Percentiles rank a stretch among this genome's conserved stretches.
phyloP scores from a whole-genome alignment of 1,140 invertebrate species.

The Solen grandis region DNA sequence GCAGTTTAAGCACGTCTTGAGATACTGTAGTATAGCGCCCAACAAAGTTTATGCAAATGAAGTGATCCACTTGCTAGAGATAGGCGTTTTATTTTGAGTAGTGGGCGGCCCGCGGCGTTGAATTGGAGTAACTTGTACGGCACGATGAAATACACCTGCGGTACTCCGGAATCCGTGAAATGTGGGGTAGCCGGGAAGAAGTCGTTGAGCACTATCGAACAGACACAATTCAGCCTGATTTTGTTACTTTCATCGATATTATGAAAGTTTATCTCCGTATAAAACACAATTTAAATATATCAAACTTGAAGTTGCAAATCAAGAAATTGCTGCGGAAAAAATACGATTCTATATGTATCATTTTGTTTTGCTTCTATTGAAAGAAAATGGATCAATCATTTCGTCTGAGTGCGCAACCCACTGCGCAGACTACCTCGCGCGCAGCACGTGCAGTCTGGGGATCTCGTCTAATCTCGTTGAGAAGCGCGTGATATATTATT shows the following conservation, averaged over 20 bases:
- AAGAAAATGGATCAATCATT: not conserved
- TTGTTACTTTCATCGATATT: too few species aligned
- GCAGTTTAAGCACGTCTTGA: not conserved
- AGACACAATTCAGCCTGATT: too few species aligned
- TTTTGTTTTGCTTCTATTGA: too few species aligned
- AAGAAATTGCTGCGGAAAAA: too few species aligned
- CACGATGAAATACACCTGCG: constrained; percentile 38
- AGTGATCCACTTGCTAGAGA: constrained; percentile 7
- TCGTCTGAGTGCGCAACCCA: not conserved
- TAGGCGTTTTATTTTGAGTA: constrained; percentile 55
- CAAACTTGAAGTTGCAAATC: too few species aligned
- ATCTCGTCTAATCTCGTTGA: constrained; percentile 53
- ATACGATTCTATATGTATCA: too few species aligned
- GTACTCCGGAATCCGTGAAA: too few species aligned
- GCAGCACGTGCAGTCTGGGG: constrained; percentile 52
- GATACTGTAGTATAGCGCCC: not conserved
- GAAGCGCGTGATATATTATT: constrained; percentile 56
- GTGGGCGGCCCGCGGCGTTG: constrained; percentile 36
- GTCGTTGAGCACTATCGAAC: too few species aligned
- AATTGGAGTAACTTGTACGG: constrained; percentile 18
- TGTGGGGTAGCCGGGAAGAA: too few species aligned
- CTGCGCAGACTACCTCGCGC: constrained; percentile 48
- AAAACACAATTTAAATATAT: too few species aligned
- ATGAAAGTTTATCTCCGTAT: too few species aligned
- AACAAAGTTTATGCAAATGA: constrained; percentile 41